phyloP scores from a whole-genome alignment of 2,888 invertebrate genomes.

The Diplolepis rosae region DNA sequence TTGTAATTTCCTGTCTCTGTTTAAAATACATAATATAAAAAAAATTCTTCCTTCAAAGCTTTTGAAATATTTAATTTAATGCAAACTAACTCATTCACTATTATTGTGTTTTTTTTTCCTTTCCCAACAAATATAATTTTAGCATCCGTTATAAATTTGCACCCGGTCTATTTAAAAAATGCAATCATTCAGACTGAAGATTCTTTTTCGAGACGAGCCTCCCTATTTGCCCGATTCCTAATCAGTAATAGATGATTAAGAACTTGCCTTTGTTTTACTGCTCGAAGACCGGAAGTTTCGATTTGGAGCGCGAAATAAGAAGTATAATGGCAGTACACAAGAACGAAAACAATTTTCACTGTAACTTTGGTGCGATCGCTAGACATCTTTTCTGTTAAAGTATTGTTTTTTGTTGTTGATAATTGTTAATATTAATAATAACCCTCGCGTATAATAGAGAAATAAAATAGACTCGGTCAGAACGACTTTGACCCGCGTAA shows the following conservation, averaged over 20 bases:
- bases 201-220: neutral
- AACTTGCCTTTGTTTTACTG: constrained; percentile 45
- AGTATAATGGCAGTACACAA: neutral
- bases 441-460: constrained; percentile 18
- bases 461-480: constrained; percentile 3
- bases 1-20: no score
- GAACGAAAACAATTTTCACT: constrained; percentile 13
- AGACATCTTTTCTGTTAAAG: neutral
- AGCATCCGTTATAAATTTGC: neutral
- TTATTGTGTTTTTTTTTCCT: neutral
- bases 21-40: no score
- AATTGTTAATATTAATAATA: constrained; percentile 6
- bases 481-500: neutral
- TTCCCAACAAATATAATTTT: neutral
- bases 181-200: constrained; percentile 1
- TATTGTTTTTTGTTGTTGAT: neutral
- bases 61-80: no score
- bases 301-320: constrained; percentile 10
- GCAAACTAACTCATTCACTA: no score
- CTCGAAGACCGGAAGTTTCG: constrained; percentile 33
- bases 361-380: constrained; percentile 17
- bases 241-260: constrained; percentile 3
- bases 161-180: constrained; percentile 16
- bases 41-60: no score
- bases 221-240: neutral